These are phyloP conservation scores for Cybosia mesomella DNA, from an alignment of 2,888 invertebrate genomes.

Conservation along the genomic window DNA sequence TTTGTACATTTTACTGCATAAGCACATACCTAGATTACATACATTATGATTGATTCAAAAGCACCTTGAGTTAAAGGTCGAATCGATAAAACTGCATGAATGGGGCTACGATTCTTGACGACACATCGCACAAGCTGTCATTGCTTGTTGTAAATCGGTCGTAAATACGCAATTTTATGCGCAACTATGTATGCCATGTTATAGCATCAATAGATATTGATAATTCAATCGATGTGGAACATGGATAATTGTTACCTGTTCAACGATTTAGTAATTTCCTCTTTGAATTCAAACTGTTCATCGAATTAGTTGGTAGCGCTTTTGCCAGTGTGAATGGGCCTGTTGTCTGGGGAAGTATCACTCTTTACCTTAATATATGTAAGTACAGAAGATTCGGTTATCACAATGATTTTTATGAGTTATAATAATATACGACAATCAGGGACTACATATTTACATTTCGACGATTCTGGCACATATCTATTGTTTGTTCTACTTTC, in stretches of 20 bases:
- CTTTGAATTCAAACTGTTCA: background rate
- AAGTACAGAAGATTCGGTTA: too few relatives aligned
- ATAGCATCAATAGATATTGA: constrained; percentile 31
- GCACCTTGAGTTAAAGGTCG: constrained; percentile 57
- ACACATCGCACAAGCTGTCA: constrained; percentile 45
- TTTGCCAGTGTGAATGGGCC: too few relatives aligned
- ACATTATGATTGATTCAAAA: constrained; percentile 50
- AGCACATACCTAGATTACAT: constrained; percentile 20
- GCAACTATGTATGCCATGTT: constrained; percentile 46
- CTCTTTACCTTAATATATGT: too few relatives aligned
- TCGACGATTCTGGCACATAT: too few relatives aligned
- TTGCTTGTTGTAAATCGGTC: constrained; percentile 45
- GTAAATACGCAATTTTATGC: constrained; percentile 36
- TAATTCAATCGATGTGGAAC: constrained; percentile 15
- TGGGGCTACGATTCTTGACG: constrained; percentile 45
- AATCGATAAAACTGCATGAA: constrained; percentile 54
- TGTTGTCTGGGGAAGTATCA: too few relatives aligned
- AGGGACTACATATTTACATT: too few relatives aligned
- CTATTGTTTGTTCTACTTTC: too few relatives aligned
- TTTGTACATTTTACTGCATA: background rate
- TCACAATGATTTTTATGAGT: too few relatives aligned
- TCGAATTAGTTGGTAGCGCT: background rate
- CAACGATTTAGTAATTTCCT: background rate
- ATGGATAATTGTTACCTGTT: background rate
- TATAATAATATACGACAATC: too few relatives aligned